A percentile compares a stretch with the other conserved stretches of the same genome.
Conservation (phyloP, 2,888 invertebrate species). For the Brachypterus glaber region DNA sequence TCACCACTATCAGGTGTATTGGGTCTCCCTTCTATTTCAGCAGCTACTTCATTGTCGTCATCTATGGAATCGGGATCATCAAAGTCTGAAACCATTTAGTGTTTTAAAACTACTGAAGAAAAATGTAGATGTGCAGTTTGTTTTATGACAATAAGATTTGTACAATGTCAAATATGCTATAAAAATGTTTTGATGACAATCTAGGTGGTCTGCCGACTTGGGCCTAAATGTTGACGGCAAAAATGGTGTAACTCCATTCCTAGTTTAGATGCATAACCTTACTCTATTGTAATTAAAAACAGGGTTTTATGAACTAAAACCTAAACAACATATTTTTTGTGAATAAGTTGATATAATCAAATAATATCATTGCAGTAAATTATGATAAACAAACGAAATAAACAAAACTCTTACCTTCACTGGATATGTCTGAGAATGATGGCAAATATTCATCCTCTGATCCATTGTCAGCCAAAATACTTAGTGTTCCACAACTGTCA, state of each 20-base stretch:
- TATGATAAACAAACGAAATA: slow-evolving; percentile 6
- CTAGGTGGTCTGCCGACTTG: no score
- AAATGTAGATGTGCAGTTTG: no score
- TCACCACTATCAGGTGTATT: slow-evolving; percentile 2
- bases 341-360: neutral
- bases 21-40: slow-evolving; percentile 2
- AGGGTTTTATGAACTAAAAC: slow-evolving; percentile 1
- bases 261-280: slow-evolving; percentile 1
- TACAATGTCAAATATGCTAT: no score
- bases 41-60: slow-evolving; percentile 2
- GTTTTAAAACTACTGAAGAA: no score
- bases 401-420: no score
- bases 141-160: no score
- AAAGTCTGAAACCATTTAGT: slow-evolving; percentile 1
- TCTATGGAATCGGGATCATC: slow-evolving; percentile 2
- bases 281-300: neutral
- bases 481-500: slow-evolving; percentile 4
- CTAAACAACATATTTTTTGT: slow-evolving; percentile 1
- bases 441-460: slow-evolving; percentile 6
- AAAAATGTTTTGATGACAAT: no score
- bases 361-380: slow-evolving; percentile 5
- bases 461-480: slow-evolving; percentile 5
- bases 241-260: no score
- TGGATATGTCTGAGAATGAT: slow-evolving; percentile 5
- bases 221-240: no score